phyloP scores from a whole-genome alignment of 2,797 vertebrate genomes.

The Poeciliopsis infans region DNA sequence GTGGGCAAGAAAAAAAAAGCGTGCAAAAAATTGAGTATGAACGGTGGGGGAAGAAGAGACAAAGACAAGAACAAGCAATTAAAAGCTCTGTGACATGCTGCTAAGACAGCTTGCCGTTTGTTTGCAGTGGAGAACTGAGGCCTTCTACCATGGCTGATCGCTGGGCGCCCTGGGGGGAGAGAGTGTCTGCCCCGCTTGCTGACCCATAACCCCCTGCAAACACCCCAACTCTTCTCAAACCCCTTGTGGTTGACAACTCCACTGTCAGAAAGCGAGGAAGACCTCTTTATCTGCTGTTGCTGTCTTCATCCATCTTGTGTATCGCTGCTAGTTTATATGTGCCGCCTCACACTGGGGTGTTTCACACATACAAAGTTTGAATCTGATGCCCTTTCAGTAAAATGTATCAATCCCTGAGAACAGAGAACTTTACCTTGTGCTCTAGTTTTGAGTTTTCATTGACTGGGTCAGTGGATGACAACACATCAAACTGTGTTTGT shows the following conservation, averaged over 20 bases:
- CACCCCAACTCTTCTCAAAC: constrained; percentile 67
- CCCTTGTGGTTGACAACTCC: constrained; percentile 73
- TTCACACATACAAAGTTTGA: constrained; percentile 23
- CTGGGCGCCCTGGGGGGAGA: constrained; percentile 68
- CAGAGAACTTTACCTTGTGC: constrained; percentile 18
- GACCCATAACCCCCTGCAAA: constrained; percentile 80
- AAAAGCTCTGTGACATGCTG: constrained; percentile 80
- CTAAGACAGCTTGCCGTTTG: constrained; percentile 79
- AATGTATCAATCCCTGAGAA: constrained; percentile 14
- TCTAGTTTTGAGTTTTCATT: constrained; percentile 26
- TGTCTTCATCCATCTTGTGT: constrained; percentile 61
- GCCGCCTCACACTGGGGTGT: neutral
- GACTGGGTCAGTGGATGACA: constrained; percentile 39
- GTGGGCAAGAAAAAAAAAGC: constrained; percentile 18
- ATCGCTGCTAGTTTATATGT: constrained; percentile 12
- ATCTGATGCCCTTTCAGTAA: constrained; percentile 21
- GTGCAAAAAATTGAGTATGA: constrained; percentile 35
- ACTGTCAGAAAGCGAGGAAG: constrained; percentile 74
- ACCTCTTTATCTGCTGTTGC: constrained; percentile 71
- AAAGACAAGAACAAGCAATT: constrained; percentile 82
- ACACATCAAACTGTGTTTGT: constrained; percentile 62
- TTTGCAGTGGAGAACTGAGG: constrained; percentile 76
- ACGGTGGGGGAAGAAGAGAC: constrained; percentile 32
- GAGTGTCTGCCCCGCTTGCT: constrained; percentile 76
- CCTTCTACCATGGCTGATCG: constrained; percentile 70